Evolutionary conservation across 2,888 invertebrate genomes (phyloP), one percentile per base, ranked within the genome.

Genomic region (Microchrysa polita): DNA sequence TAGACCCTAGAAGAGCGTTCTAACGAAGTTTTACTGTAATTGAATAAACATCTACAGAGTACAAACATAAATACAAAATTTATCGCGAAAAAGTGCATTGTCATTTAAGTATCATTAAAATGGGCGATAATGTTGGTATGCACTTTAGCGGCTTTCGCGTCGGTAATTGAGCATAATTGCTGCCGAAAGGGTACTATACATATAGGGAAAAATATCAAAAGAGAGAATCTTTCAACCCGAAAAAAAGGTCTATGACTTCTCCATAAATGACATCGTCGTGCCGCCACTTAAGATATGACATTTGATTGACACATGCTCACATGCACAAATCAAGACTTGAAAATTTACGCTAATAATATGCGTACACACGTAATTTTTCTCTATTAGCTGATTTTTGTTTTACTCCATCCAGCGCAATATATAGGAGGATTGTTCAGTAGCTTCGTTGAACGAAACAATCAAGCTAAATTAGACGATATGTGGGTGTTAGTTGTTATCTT

Each of bases 151-250:
- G 22, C 48, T 48, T 42, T 34, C 14, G 48, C 44, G 22, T 20
- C 14, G 65, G 65, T 44, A 65, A 65, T 65, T 65, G 65, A 65
- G 20, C 44, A 65, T 65, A 65, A 65, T 65, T 65, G n/a, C n/a
- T n/a, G 65, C 65, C 65, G 65, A 65, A 65, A 65, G 65, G 65
- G 65, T 65, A 44, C n/a, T n/a, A n/a, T n/a, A n/a, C n/a, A n/a
- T n/a, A n/a, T n/a, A 20, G 7, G 20, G 7, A 65, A 22, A 2
- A 22, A 4, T 14, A 34, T 12, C n/a, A n/a, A n/a, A n/a, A n/a
- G n/a, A n/a, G 20, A 48, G 44, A 22, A 59, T 34, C 7, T 34
- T 34, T 34, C 20, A 55, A 16, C 16, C 16, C n/a, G 14, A 7
- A 14, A 14, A 48, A 44, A 44, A 65, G 65, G 65, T 65, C 65